Evolutionary conservation across 2,888 invertebrate genomes (phyloP).

Genomic region (Drosophila kanekoi): DNA sequence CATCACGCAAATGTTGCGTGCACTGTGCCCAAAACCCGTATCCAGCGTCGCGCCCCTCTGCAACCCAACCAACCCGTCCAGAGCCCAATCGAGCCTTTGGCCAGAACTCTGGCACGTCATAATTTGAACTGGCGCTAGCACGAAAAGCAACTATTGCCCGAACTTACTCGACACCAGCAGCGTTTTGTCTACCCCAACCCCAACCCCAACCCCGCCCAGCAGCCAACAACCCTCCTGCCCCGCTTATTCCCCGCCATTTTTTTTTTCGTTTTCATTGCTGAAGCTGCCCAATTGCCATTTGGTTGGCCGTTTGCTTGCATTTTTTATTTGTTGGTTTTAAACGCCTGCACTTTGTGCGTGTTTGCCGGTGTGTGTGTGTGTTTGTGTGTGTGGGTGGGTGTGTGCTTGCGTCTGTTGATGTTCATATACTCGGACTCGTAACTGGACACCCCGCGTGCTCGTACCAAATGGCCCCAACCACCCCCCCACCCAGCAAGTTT

Average conservation of each 20-base stretch:
- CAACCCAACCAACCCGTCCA: not conserved
- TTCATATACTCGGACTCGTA: conserved; percentile 63
- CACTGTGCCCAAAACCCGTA: conserved; percentile 27
- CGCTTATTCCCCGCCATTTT: not conserved
- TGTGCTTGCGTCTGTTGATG: conserved; percentile 41
- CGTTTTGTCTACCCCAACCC: conserved; percentile 45
- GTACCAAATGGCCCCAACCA: not conserved
- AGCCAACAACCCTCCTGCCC: not conserved
- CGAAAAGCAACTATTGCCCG: conserved; percentile 69
- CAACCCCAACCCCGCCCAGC: not conserved
- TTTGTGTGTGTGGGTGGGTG: conserved; percentile 4
- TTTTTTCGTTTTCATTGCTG: conserved; percentile 37
- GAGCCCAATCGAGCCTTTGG: conserved; percentile 46
- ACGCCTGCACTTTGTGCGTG: conserved; percentile 69
- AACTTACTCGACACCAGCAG: conserved; percentile 72
- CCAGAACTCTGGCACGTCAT: conserved; percentile 68
- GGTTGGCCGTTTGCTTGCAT: conserved; percentile 76
- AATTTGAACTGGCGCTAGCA: conserved; percentile 65
- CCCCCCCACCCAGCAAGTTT: conserved; percentile 53
- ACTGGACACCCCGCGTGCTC: conserved; percentile 6
- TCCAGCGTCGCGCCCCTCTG: conserved; percentile 1
- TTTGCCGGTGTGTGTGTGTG: conserved; percentile 25
- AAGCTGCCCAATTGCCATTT: conserved; percentile 74
- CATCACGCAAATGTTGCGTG: conserved; percentile 78
- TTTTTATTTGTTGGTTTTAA: conserved; percentile 79